A percentile compares a stretch with the other conserved stretches of the same genome.
These are phyloP conservation scores for Eupeodes corollae DNA, from an alignment of 1,140 invertebrate species.

Conservation along the genomic window DNA sequence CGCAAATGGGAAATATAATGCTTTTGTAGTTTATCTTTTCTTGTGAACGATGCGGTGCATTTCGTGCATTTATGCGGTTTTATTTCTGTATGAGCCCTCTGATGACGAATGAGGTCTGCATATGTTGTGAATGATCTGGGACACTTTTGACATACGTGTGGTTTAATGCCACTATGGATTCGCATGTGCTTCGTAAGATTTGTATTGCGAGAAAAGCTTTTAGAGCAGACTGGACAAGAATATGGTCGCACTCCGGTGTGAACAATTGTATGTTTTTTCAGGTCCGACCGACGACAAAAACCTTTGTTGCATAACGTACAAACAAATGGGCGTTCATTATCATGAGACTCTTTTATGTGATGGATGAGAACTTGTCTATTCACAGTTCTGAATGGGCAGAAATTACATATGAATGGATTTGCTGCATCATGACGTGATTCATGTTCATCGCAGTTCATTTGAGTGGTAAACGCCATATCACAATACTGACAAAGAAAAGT, in stretches of 20 bases:
- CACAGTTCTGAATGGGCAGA: constrained; percentile 43
- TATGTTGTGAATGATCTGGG: constrained; percentile 61
- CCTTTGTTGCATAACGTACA: constrained; percentile 52
- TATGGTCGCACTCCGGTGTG: constrained; percentile 60
- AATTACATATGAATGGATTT: constrained; percentile 45
- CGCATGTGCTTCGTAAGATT: constrained; percentile 78
- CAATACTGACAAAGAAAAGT: constrained; percentile 55
- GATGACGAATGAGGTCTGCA: constrained; percentile 54
- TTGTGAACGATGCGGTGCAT: constrained; percentile 54
- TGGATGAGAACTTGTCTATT: constrained; percentile 46
- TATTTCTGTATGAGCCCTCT: constrained; percentile 56
- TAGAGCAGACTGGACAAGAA: constrained; percentile 53
- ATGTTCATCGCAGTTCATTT: constrained; percentile 45
- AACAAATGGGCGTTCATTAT: constrained; percentile 51
- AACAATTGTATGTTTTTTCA: constrained; percentile 56
- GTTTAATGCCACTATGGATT: constrained; percentile 53
- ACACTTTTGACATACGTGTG: constrained; percentile 60
- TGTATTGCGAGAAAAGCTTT: constrained; percentile 60
- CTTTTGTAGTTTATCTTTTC: constrained; percentile 47
- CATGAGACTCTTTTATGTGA: constrained; percentile 49
- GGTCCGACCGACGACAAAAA: constrained; percentile 50
- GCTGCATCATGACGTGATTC: constrained; percentile 46
- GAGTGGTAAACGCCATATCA: constrained; percentile 51
- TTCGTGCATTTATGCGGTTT: constrained; percentile 56
- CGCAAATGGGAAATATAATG: constrained; percentile 47